These are phyloP conservation scores for Hormaphis cornu DNA, from an alignment of 1,140 invertebrate species.

Conservation along the genomic window DNA sequence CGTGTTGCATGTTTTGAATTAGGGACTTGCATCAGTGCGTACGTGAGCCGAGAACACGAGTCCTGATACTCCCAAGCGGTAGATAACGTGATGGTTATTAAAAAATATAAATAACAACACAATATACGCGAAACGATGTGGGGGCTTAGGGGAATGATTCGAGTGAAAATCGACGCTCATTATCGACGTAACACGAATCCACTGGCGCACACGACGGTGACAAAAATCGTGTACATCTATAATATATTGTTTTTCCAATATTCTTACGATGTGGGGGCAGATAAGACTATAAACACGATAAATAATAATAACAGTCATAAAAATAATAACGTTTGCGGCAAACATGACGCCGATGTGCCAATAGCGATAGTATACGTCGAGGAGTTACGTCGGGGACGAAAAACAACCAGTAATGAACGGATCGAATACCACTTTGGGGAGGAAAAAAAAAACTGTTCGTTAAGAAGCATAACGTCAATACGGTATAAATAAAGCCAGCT, in stretches of 20 bases:
- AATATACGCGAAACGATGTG: too few species aligned
- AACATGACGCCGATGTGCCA: conserved; percentile 27
- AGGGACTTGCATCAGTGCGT: too few species aligned
- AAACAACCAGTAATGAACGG: background rate
- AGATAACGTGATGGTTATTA: too few species aligned
- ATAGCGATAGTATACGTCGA: background rate
- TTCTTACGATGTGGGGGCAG: conserved; percentile 12
- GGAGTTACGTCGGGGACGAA: background rate
- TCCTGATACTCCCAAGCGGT: too few species aligned
- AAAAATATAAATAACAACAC: too few species aligned
- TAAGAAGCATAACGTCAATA: background rate
- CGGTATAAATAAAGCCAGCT: too few species aligned
- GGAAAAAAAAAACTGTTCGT: conserved; percentile 7
- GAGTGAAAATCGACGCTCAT: conserved; percentile 26
- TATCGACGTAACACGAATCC: background rate
- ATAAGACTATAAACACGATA: conserved; percentile 29
- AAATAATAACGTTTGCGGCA: conserved; percentile 1
- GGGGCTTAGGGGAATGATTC: too few species aligned
- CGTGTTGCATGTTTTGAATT: too few species aligned
- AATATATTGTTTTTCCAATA: conserved; percentile 18
- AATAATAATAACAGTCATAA: conserved; percentile 15
- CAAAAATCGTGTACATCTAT: conserved; percentile 6
- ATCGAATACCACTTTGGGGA: conserved; percentile 1
- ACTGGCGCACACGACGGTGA: too few species aligned
- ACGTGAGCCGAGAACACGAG: too few species aligned